Conservation (phyloP, 2,113 vertebrate genomes). For the Suricata suricatta region DNA sequence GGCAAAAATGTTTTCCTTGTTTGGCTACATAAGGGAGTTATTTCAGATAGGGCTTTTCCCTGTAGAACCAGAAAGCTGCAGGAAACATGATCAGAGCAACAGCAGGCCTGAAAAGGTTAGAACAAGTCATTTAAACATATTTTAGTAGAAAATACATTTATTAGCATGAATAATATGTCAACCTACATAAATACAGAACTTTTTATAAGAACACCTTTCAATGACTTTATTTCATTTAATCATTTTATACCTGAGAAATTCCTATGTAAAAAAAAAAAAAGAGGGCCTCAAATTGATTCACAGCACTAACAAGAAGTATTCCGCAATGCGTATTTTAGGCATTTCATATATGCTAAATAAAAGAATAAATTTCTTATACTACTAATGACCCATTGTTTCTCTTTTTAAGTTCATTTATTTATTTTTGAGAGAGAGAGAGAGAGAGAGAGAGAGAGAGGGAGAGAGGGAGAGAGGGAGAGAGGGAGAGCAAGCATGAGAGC, state of each 20-base stretch:
- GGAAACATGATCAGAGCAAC: background rate
- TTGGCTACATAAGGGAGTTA: background rate
- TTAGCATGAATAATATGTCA: background rate
- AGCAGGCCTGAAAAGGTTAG: background rate
- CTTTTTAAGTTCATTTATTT: no score
- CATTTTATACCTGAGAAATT: background rate
- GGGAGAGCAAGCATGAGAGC: no score
- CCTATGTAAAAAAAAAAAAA: background rate
- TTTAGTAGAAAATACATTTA: background rate
- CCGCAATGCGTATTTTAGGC: background rate
- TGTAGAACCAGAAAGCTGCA: background rate
- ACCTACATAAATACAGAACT: background rate
- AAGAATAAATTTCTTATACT: background rate
- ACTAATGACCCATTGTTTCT: background rate
- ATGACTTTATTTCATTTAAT: background rate
- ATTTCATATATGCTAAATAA: background rate
- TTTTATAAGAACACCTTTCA: conserved; percentile 14
- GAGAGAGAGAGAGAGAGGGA: no score
- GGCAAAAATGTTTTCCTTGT: background rate
- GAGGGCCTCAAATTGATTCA: background rate
- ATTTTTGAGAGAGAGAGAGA: no score
- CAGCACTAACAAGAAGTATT: background rate
- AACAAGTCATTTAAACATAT: background rate
- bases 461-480: no score
- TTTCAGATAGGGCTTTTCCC: background rate